Evolutionary conservation across 2,888 invertebrate genomes (phyloP), one percentile per base, ranked within the genome.

Genomic region (Silvanus unidentatus): DNA sequence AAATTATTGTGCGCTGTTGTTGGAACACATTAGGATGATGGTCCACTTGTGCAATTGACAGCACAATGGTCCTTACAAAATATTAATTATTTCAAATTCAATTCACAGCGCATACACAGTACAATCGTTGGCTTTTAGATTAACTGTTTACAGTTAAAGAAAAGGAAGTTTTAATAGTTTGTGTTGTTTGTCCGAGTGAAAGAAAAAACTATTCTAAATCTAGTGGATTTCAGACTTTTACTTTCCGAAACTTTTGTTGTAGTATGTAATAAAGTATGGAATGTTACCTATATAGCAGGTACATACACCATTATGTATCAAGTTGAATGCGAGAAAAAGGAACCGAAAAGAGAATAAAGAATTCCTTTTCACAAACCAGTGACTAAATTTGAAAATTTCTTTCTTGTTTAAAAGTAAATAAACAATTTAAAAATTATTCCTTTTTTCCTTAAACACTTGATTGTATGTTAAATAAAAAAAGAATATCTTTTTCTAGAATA

Each of bases 341-440:
- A 44, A 40, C 40, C 34, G 16, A 40, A 44, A 22, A 22, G 22
- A 40, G 36, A 40, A 13, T 16, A 13, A n/a, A 39, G 39, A 38
- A 43, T 39, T 43, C 34, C 22, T 22, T 22, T 39, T 28, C 9
- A 43, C 39, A 43, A 35, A 39, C 39, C 22, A 22, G 22, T 16
- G 35, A 14, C 36, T 40, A 14, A 39, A 35, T 34, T 40, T 39
- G 22, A 12, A 35, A 44, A 36, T 44, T 44, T 40, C 27, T 28
- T 28, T 6, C 11, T 8, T 35, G 35, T n/a, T 6, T n/a, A 35
- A 35, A 35, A 35, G 12, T 6, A 10, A 8, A 11, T 10, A 35
- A 35, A 35, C 11, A 6, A 10, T 35, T 35, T n/a, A 6, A 35
- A 35, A 11, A 35, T 10, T 6, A 11, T 35, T 35, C 12, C 11